Percentiles rank a stretch among this genome's conserved stretches.
These are phyloP conservation scores for Temnopleurus reevesii DNA, from an alignment of 53 echinoderm and acorn worm genomes.

Conservation along the genomic window DNA sequence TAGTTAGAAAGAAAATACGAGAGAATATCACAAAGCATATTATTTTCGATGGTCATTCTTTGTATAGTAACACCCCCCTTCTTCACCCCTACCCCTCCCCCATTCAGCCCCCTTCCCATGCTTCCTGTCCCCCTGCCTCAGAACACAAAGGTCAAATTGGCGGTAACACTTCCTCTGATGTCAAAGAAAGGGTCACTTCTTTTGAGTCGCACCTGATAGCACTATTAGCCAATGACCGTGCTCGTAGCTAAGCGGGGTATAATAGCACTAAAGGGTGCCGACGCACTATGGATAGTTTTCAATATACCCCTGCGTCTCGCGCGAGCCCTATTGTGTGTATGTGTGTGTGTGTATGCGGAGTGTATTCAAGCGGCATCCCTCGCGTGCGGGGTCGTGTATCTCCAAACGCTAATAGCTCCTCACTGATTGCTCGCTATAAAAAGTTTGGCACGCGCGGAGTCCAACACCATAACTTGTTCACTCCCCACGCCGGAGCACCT, in stretches of 20 bases:
- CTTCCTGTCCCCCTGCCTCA: not conserved
- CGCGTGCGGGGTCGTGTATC: constrained; percentile 44
- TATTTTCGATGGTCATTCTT: not conserved
- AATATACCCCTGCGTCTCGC: not conserved
- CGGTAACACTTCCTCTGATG: constrained; percentile 47
- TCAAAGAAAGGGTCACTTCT: constrained; percentile 12
- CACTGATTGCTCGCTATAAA: constrained; percentile 14
- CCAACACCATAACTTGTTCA: not conserved
- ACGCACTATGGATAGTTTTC: too few species aligned
- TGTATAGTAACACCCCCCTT: not conserved
- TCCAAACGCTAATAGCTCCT: not conserved
- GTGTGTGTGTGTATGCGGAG: constrained; percentile 14
- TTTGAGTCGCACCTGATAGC: constrained; percentile 22
- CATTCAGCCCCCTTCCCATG: not conserved
- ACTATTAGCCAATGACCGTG: constrained; percentile 42
- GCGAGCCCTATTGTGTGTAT: not conserved
- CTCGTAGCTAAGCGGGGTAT: not conserved
- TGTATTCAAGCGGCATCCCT: not conserved
- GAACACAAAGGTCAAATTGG: constrained; percentile 50
- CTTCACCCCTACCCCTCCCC: not conserved
- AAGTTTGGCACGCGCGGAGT: constrained; percentile 45
- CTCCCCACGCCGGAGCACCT: not conserved
- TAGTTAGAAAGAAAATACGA: too few species aligned
- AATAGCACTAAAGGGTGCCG: constrained; percentile 22
- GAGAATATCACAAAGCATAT: too few species aligned